These are phyloP conservation scores for Trachelus troglodyta DNA, from an alignment of 2,888 invertebrate species.

Conservation along the genomic window DNA sequence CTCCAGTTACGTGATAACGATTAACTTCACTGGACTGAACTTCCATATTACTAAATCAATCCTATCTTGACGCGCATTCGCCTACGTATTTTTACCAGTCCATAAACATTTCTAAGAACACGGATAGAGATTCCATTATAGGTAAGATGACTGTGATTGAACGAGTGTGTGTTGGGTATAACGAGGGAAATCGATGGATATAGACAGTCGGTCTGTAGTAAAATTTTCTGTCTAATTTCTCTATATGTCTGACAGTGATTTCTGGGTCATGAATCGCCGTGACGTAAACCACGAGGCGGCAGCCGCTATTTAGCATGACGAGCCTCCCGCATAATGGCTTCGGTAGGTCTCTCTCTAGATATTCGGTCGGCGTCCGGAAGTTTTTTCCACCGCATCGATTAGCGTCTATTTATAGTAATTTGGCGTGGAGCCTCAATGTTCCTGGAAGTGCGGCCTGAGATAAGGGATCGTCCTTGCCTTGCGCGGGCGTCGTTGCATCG, in stretches of 20 bases:
- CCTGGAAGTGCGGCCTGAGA: conserved; percentile 50
- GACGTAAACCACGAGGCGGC: background rate
- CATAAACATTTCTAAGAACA: background rate
- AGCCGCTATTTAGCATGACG: background rate
- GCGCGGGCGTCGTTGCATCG: conserved; percentile 39
- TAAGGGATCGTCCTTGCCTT: conserved; percentile 63
- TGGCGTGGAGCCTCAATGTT: conserved; percentile 53
- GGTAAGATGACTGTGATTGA: background rate
- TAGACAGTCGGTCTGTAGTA: background rate
- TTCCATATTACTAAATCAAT: background rate
- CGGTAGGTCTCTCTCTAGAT: background rate
- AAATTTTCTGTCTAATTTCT: background rate
- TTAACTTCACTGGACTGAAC: background rate
- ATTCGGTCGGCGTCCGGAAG: conserved; percentile 12
- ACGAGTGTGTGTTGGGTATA: background rate
- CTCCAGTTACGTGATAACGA: background rate
- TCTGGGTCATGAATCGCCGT: background rate
- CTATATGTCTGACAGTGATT: background rate
- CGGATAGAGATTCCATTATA: background rate
- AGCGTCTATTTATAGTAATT: conserved; percentile 62
- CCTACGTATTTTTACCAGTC: background rate
- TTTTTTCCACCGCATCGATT: conserved; percentile 57
- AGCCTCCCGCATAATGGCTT: background rate
- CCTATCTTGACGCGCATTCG: background rate
- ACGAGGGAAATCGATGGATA: background rate